A percentile compares a stretch with the other conserved stretches of the same genome.
phyloP scores from a whole-genome alignment of 2,113 vertebrate species.

The Uria lomvia region DNA sequence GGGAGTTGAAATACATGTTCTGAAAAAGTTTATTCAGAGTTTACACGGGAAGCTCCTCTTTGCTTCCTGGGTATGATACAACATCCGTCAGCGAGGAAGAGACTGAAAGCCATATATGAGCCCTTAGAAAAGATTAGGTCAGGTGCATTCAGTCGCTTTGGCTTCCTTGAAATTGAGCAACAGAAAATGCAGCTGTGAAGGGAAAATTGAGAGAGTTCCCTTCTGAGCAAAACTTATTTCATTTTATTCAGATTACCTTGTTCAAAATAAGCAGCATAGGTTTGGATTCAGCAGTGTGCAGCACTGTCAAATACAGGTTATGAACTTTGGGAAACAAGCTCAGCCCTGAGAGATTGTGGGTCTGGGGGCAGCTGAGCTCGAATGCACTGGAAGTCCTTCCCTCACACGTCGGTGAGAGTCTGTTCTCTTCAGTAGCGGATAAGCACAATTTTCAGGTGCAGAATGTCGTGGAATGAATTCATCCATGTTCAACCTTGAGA shows the following conservation, averaged over 20 bases:
- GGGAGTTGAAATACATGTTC: not conserved
- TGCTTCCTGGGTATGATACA: not conserved
- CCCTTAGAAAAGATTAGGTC: not conserved
- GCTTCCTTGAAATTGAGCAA: constrained; percentile 12
- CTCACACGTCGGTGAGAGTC: not conserved
- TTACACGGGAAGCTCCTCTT: not conserved
- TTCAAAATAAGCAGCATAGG: not conserved
- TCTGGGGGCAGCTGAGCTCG: not conserved
- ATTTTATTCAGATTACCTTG: not conserved
- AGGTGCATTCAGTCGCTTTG: not conserved
- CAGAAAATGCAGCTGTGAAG: not conserved
- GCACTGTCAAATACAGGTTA: not conserved
- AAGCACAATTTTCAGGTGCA: not conserved
- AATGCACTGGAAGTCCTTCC: not conserved
- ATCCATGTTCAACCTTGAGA: not conserved
- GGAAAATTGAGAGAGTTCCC: not conserved
- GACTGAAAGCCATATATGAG: not conserved
- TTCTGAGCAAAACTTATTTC: not conserved
- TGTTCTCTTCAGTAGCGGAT: not conserved
- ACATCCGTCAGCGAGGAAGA: not conserved
- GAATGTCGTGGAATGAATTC: not conserved
- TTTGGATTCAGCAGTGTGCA: not conserved
- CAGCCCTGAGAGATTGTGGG: not conserved
- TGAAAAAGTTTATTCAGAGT: not conserved
- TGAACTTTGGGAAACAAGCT: not conserved